Evolutionary conservation across 2,888 invertebrate species (phyloP).

Genomic region (Panopea generosa): DNA sequence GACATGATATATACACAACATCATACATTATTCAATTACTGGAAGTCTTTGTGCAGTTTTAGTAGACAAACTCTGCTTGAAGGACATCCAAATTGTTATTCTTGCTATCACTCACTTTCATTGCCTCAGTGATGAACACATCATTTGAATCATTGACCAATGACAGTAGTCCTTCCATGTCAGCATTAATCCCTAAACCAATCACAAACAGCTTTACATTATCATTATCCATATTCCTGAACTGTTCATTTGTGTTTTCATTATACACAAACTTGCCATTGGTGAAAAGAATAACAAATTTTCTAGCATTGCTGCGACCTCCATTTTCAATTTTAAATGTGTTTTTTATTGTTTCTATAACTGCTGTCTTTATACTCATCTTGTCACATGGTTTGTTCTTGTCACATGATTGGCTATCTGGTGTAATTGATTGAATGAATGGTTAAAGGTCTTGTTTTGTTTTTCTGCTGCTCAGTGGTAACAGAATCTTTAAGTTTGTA

Average conservation of each 20-base stretch:
- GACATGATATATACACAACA: too few species aligned
- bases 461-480: neutral
- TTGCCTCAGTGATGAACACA: constrained; percentile 6
- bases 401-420: too few species aligned
- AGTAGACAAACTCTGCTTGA: neutral
- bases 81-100: neutral
- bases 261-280: neutral
- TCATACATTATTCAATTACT: too few species aligned
- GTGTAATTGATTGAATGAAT: too few species aligned
- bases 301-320: constrained; percentile 3
- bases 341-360: neutral
- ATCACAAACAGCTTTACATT: constrained; percentile 11
- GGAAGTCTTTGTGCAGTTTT: neutral
- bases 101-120: neutral
- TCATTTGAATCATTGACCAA: constrained; percentile 10
- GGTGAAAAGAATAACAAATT: neutral
- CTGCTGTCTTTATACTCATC: neutral
- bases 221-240: neutral
- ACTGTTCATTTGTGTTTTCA: neutral
- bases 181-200: constrained; percentile 3
- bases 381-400: neutral
- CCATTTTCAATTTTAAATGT: constrained; percentile 1
- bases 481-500: too few species aligned
- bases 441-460: too few species aligned
- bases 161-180: constrained; percentile 13